Percentiles rank a stretch among this genome's conserved stretches.
Conservation (phyloP, 92 coral and sea anemone genomes). For the Metridium senile region DNA sequence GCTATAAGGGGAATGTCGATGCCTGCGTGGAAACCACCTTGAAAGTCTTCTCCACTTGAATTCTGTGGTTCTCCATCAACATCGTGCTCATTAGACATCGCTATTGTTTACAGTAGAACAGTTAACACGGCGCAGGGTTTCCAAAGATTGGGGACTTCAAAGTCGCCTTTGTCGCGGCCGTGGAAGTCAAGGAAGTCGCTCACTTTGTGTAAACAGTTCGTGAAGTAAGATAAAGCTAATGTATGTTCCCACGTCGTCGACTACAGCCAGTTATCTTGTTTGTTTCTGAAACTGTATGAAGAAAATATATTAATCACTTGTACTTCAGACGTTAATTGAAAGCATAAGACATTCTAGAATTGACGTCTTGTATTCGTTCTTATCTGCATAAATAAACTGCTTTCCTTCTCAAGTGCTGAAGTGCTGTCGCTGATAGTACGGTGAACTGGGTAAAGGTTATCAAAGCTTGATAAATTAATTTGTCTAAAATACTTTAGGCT, state of each 20-base stretch:
- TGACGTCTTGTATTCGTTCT: not conserved
- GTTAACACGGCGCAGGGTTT: too few relatives aligned
- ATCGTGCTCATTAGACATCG: not conserved
- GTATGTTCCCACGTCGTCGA: not conserved
- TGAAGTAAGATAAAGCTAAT: not conserved
- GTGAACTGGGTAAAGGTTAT: not conserved
- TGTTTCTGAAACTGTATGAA: not conserved
- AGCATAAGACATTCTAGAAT: not conserved
- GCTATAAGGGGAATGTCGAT: slow-evolving; percentile 21
- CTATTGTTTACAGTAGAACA: too few relatives aligned
- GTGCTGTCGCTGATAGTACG: not conserved
- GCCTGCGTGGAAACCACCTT: slow-evolving; percentile 25
- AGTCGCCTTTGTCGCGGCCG: too few relatives aligned
- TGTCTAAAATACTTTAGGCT: not conserved
- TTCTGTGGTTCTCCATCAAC: not conserved
- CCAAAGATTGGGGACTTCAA: too few relatives aligned
- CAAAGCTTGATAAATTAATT: not conserved
- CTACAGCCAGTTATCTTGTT: not conserved
- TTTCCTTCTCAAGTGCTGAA: not conserved
- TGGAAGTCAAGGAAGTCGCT: too few relatives aligned
- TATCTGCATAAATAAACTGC: not conserved
- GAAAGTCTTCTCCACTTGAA: not conserved
- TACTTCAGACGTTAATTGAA: not conserved
- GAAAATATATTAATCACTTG: not conserved
- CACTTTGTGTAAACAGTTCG: not conserved